Base-by-base conservation (phyloP, 2,797 vertebrate genomes). In the Lutjanus argentimaculatus region DNA sequence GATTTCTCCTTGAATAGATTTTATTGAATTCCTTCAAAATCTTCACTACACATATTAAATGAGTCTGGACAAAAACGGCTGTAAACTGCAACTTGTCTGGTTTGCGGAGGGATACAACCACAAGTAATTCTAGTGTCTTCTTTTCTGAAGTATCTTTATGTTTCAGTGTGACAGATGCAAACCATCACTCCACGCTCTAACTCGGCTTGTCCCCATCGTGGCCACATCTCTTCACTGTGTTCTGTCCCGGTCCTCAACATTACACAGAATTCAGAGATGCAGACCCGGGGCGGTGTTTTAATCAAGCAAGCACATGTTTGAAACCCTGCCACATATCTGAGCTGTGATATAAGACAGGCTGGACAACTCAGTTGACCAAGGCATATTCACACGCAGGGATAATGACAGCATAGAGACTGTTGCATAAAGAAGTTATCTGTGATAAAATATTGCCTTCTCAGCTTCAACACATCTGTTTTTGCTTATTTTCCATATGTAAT, bases 301-400 rank as follows among this genome's bases (percentile, higher is more conserved):
- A 85, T 88, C 76, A 85, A 52, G 46, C 30, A 1, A 75, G n/a
- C 77, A 90, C 64, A 80, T 82, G 82, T 74, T 82, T 85, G 86
- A 79, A 69, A 14, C 40, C 0, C 52, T 17, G 72, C 84, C 84
- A 83, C 59, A 21, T 74, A 8, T 68, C 70, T 81, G 69, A 16
- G 6, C 58, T 15, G 57, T 88, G 87, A 78, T 79, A 25, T 21
- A 80, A 83, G 68, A 43, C 75, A 68, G 84, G 70, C 16, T 0
- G 40, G 61, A 65, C 65, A 30, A 30, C 36, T 65, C 48, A 3
- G 25, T 16, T 15, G 36, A 82, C 68, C 56, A 36, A 62, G 30
- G 1, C 58, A 9, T 16, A 25, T 16, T 19, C 30, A 76, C 49
- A 55, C 46, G 48, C 65, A 45, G 12, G 62, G 52, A 57, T 9